phyloP scores from a whole-genome alignment of 2,797 vertebrate genomes.

The Steatocranus sp. region DNA sequence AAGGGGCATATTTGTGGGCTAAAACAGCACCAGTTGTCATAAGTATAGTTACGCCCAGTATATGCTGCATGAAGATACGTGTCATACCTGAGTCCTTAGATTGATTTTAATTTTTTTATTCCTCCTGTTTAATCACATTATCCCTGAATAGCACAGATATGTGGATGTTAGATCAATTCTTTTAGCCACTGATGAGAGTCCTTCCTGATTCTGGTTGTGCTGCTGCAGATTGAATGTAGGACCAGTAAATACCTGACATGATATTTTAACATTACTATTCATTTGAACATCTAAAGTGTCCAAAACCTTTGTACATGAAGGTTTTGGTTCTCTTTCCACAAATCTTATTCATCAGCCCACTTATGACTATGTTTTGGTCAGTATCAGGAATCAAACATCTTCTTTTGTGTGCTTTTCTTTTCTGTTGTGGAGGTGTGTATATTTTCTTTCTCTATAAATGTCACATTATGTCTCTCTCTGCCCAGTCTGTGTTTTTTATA shows the following conservation, averaged over 20 bases:
- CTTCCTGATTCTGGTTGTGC: neutral
- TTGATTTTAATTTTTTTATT: neutral
- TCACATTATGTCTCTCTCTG: neutral
- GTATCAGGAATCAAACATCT: neutral
- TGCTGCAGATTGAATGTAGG: neutral
- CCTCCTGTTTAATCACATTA: neutral
- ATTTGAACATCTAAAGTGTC: neutral
- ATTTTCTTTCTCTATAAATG: neutral
- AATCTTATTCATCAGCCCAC: neutral
- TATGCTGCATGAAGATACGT: neutral
- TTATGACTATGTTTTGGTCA: neutral
- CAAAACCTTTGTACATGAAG: neutral
- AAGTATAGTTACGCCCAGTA: neutral
- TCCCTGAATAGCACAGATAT: neutral
- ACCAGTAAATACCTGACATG: neutral
- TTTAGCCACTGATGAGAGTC: neutral
- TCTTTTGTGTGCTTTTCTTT: neutral
- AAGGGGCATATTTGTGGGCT: neutral
- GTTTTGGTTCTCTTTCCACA: neutral
- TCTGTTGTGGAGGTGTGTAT: neutral
- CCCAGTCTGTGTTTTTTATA: neutral
- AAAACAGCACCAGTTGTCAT: neutral
- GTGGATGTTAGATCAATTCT: neutral
- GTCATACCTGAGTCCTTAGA: neutral
- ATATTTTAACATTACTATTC: neutral